Evolutionary conservation across 2,113 vertebrate genomes (phyloP).

Genomic region (Pimephales promelas): DNA sequence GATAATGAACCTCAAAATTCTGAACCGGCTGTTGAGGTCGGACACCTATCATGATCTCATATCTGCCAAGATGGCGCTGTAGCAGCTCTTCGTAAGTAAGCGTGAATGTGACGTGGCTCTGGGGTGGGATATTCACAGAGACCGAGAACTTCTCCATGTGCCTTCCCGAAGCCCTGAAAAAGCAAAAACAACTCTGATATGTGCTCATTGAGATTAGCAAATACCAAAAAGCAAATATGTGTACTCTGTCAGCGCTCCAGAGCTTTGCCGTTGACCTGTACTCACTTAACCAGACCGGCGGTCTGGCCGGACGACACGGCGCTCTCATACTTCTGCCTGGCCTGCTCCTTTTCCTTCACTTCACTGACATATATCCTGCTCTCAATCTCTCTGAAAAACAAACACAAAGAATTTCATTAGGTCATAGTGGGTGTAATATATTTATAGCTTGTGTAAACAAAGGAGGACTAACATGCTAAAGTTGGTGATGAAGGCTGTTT

Average conservation of each 20-base stretch:
- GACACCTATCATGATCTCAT: constrained; percentile 87
- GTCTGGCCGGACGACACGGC: constrained; percentile 86
- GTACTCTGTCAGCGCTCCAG: not conserved
- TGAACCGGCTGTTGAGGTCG: constrained; percentile 86
- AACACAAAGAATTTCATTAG: constrained; percentile 28
- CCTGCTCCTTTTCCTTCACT: constrained; percentile 89
- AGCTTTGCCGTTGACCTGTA: not conserved
- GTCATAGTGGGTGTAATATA: not conserved
- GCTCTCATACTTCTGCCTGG: constrained; percentile 87
- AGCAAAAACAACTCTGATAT: constrained; percentile 3
- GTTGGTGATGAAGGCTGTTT: constrained; percentile 93
- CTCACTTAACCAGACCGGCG: constrained; percentile 91
- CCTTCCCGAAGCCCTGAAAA: constrained; percentile 84
- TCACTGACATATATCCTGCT: constrained; percentile 80
- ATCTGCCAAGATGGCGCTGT: constrained; percentile 82
- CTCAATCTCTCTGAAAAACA: constrained; percentile 81
- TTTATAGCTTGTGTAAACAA: not conserved
- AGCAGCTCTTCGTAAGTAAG: constrained; percentile 91
- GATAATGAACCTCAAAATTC: constrained; percentile 74
- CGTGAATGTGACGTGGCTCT: constrained; percentile 84
- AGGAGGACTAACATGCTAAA: constrained; percentile 87
- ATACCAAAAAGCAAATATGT: not conserved
- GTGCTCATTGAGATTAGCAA: constrained; percentile 18
- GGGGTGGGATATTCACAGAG: constrained; percentile 82
- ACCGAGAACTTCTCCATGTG: constrained; percentile 93